Evolutionary conservation across 1,140 invertebrate genomes (phyloP), one percentile per base, ranked within the genome.

Genomic region (Theocolax elegans): DNA sequence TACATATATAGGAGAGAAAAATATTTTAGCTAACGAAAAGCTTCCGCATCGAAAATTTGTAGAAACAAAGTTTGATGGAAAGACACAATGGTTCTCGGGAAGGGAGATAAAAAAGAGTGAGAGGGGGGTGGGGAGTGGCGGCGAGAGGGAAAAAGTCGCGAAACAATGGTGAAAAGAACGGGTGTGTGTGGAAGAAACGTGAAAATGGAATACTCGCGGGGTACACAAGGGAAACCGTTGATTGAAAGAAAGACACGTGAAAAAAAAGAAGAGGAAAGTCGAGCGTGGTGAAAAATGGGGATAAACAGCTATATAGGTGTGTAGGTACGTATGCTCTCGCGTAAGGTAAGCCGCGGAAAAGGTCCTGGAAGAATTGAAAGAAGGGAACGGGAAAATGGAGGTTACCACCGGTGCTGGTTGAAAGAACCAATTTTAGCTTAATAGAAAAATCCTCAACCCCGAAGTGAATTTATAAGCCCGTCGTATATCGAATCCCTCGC

Each of bases 391-490:
- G 53, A 48, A 38, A 48, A 58, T 56, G 29, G 13, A 17, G 48
- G 64, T 67, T 67, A 67, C 59, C 66, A 67, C 80, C 81, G 83
- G 83, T 81, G 82, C 81, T 75, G 79, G 83, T 86, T 85, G 84
- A 85, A 86, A 85, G 84, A 86, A 86, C 82, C 84, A 86, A 86
- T 86, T 86, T 83, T 84, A 76, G 77, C 82, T 82, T 85, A 85
- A 86, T 86, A 86, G 83, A 85, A 86, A 86, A 85, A 85, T 86
- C 84, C 83, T 82, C 81, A 81, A 80, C 80, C 78, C 81, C 78
- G 82, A 84, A 85, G 81, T 82, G 82, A 86, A 85, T 85, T 85
- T 85, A 84, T 85, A 85, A 84, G 81, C 80, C 84, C 83, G 83
- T 83, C 85, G n/a, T 85, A 86, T 83, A 85, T 86, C 83, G n/a